Evolutionary conservation across 2,888 invertebrate genomes (phyloP).

Genomic region (Matsumyia berberina): DNA sequence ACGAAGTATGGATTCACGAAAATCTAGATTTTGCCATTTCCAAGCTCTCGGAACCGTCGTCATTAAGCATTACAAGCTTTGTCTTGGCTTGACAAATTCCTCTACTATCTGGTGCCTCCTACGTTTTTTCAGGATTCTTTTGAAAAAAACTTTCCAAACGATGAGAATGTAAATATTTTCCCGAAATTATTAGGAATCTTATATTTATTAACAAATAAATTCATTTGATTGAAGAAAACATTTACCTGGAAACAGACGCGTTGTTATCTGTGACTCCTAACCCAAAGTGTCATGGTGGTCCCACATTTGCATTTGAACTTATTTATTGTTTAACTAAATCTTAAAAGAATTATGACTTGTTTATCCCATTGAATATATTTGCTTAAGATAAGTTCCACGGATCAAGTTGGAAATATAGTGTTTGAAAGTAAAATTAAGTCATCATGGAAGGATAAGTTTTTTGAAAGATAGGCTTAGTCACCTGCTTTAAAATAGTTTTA

Average conservation of each 20-base stretch:
- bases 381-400: not conserved
- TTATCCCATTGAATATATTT: not conserved
- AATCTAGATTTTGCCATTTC: too few species aligned
- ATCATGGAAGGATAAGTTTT: not conserved
- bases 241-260: not conserved
- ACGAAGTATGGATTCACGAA: too few species aligned
- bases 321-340: not conserved
- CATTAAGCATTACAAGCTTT: too few species aligned
- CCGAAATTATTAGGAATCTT: not conserved
- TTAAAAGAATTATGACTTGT: not conserved
- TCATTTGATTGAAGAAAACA: not conserved
- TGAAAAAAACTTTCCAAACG: not conserved
- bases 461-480: not conserved
- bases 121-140: too few species aligned
- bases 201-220: not conserved
- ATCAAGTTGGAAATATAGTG: not conserved
- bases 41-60: too few species aligned
- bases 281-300: not conserved
- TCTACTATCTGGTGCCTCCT: too few species aligned
- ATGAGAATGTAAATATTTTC: not conserved
- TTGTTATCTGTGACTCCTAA: not conserved
- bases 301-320: slow-evolving; percentile 2
- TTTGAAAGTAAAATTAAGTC: not conserved
- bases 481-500: not conserved
- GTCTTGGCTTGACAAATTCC: too few species aligned